Conservation (phyloP, 2,113 vertebrate species). For the Brachionichthys hirsutus region DNA sequence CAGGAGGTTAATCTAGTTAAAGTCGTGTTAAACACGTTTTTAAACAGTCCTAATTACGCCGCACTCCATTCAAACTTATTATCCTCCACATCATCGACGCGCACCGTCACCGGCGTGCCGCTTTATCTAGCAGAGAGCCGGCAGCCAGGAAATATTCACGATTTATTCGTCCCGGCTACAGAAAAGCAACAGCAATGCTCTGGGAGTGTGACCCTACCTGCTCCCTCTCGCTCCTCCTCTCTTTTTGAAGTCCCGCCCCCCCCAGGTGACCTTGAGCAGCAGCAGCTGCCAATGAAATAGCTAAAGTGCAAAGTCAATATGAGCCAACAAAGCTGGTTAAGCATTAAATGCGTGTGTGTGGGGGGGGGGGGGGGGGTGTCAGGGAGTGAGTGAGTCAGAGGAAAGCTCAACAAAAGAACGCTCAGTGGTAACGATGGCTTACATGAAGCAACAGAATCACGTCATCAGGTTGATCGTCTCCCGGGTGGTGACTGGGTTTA, state of each 20-base stretch:
- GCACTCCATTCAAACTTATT: slow-evolving; percentile 68
- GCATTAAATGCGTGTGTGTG: slow-evolving; percentile 73
- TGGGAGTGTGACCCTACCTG: slow-evolving; percentile 32
- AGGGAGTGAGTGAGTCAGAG: slow-evolving; percentile 35
- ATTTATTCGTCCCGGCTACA: slow-evolving; percentile 73
- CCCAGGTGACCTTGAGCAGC: slow-evolving; percentile 57
- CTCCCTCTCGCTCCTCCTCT: slow-evolving; percentile 6
- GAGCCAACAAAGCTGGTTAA: slow-evolving; percentile 63
- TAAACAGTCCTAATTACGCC: slow-evolving; percentile 72
- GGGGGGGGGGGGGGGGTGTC: slow-evolving; percentile 32
- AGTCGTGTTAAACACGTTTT: slow-evolving; percentile 34
- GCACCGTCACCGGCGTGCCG: slow-evolving; percentile 50
- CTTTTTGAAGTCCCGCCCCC: slow-evolving; percentile 18
- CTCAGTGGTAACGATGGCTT: slow-evolving; percentile 30
- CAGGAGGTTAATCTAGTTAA: slow-evolving; percentile 38
- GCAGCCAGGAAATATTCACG: slow-evolving; percentile 78
- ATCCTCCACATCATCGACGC: slow-evolving; percentile 72
- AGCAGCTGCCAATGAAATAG: slow-evolving; percentile 49
- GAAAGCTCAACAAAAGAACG: slow-evolving; percentile 35
- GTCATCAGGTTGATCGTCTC: slow-evolving; percentile 19
- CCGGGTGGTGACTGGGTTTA: neutral
- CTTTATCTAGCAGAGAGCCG: slow-evolving; percentile 69
- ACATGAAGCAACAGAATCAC: slow-evolving; percentile 22
- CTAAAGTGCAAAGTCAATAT: slow-evolving; percentile 71
- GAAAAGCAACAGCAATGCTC: slow-evolving; percentile 61